A percentile compares a stretch with the other conserved stretches of the same genome.
Evolutionary conservation across 2,888 invertebrate genomes (phyloP).

Genomic region (Polia nebulosa): DNA sequence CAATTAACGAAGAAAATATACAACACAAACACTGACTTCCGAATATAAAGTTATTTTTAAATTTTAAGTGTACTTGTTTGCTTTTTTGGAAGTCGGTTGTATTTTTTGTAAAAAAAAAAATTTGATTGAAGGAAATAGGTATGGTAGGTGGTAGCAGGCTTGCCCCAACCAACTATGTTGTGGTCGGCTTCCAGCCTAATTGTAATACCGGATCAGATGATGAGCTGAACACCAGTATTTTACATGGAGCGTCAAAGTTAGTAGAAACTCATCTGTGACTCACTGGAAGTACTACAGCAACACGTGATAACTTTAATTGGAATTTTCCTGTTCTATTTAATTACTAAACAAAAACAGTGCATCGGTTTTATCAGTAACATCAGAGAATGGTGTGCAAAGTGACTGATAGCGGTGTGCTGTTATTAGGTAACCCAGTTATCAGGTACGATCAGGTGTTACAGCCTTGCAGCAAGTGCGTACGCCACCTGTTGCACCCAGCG

Average conservation of each 20-base stretch:
- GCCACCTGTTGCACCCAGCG: slow-evolving; percentile 39
- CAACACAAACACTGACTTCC: no score
- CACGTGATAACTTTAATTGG: slow-evolving; percentile 8
- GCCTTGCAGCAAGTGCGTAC: background rate
- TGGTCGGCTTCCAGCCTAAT: background rate
- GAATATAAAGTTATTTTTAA: no score
- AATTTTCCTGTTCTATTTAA: slow-evolving; percentile 9
- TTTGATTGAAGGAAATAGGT: no score
- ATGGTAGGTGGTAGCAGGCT: no score
- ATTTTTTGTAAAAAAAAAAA: no score
- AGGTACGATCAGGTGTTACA: background rate
- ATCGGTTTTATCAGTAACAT: background rate
- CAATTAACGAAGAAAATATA: no score
- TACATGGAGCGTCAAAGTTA: no score
- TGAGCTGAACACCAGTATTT: background rate
- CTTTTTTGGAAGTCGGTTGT: no score
- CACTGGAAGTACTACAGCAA: background rate
- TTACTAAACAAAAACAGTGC: slow-evolving; percentile 15
- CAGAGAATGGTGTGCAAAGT: slow-evolving; percentile 9
- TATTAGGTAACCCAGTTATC: slow-evolving; percentile 10
- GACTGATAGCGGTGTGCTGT: background rate
- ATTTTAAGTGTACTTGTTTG: no score
- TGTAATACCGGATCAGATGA: background rate
- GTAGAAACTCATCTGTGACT: background rate
- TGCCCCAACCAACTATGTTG: no score